phyloP scores from a whole-genome alignment of 2,888 invertebrate genomes.

The Pammene aurita region DNA sequence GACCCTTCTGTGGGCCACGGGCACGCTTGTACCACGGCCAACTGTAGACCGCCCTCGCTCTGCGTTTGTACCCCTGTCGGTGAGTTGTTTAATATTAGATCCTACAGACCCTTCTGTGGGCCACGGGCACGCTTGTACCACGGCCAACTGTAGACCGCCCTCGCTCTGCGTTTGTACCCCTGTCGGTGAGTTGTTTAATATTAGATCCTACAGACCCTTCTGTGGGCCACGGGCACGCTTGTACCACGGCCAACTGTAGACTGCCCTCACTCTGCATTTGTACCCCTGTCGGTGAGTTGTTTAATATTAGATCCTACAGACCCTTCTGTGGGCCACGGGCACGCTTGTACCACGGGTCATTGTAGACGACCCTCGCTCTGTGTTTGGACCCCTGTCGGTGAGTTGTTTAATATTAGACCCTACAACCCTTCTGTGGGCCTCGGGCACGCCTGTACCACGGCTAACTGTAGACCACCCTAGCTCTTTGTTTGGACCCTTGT shows the following conservation, averaged over 20 bases:
- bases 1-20: conserved; percentile 84
- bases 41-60: conserved; percentile 78
- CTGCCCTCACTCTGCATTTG: conserved; percentile 72
- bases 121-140: too few species aligned
- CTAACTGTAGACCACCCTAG: conserved; percentile 78
- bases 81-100: too few species aligned
- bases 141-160: too few species aligned
- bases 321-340: too few species aligned
- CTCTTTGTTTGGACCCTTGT: conserved; percentile 66
- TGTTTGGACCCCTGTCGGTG: too few species aligned
- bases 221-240: conserved; percentile 85
- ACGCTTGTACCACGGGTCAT: too few species aligned
- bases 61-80: conserved; percentile 69
- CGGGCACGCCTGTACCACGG: conserved; percentile 84
- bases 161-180: too few species aligned
- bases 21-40: conserved; percentile 81
- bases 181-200: too few species aligned
- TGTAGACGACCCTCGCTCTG: too few species aligned
- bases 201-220: conserved; percentile 75
- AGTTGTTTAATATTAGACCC: too few species aligned
- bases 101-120: too few species aligned
- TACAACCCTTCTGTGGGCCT: conserved; percentile 84
- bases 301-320: too few species aligned
- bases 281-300: conserved; percentile 57
- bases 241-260: conserved; percentile 78